These are phyloP conservation scores for Calliopum simillimum DNA, from an alignment of 2,888 invertebrate genomes.

Conservation along the genomic window DNA sequence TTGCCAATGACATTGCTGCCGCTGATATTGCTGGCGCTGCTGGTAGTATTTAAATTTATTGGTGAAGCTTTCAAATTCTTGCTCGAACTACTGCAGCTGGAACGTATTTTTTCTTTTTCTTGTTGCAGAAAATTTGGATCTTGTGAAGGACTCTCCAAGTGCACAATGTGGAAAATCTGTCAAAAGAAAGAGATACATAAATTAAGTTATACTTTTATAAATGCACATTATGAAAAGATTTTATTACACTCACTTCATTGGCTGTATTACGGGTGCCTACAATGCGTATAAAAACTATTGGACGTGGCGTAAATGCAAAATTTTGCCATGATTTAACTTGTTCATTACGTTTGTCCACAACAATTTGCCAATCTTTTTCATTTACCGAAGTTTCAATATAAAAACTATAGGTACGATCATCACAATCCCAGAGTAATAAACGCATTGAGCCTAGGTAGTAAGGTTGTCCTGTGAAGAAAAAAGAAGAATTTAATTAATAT, in stretches of 20 bases:
- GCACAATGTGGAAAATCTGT: constrained; percentile 97
- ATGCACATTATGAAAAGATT: not conserved
- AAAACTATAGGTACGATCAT: constrained; percentile 94
- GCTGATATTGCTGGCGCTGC: constrained; percentile 40
- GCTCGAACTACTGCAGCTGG: constrained; percentile 27
- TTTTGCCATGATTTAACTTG: constrained; percentile 95
- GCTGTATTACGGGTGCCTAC: constrained; percentile 97
- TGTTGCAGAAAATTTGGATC: constrained; percentile 56
- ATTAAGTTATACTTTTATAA: not conserved
- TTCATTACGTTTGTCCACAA: constrained; percentile 88
- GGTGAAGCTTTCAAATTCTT: not conserved
- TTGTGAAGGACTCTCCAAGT: constrained; percentile 94
- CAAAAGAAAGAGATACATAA: constrained; percentile 40
- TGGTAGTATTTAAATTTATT: no score
- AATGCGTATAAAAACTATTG: constrained; percentile 93
- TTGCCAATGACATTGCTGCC: constrained; percentile 32
- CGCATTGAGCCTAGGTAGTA: constrained; percentile 91
- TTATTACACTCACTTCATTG: constrained; percentile 90
- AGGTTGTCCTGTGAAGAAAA: constrained; percentile 79
- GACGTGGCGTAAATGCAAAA: constrained; percentile 83
- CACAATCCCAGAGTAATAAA: constrained; percentile 97
- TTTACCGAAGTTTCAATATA: constrained; percentile 95
- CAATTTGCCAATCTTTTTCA: constrained; percentile 90
- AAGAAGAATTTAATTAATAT: not conserved
- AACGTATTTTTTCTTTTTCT: constrained; percentile 48